Base-by-base conservation (phyloP, 92 coral and sea anemone genomes). In the Diadumene lineata region DNA sequence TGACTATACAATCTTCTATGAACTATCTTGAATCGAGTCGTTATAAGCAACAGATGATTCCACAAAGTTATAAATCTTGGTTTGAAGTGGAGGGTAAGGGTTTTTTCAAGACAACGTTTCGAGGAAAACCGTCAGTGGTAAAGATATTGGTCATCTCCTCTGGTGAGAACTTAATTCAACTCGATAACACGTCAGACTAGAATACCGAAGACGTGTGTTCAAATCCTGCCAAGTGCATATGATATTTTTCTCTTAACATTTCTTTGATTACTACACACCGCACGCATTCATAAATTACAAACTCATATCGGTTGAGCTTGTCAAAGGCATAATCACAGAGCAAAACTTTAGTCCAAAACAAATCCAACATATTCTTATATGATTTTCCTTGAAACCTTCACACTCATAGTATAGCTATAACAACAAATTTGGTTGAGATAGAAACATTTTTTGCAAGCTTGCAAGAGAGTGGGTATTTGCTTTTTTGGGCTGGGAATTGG, bases 151-250 rank as follows among this genome's bases (percentile, higher is more conserved):
- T 2, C 9, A 27, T 50, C 8, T 30, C 66, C 0, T 16, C 15
- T 33, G 77, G 77, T 72, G 33, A 72, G 64, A 1, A 58, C 48
- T 4, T 38, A 62, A 1, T 1, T n/a, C n/a, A n/a, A n/a, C n/a
- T n/a, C n/a, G n/a, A n/a, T n/a, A n/a, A n/a, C n/a, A n/a, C n/a
- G n/a, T n/a, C n/a, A n/a, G n/a, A n/a, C n/a, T n/a, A n/a, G n/a
- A n/a, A 38, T 38, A 62, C n/a, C 3, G 21, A 19, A 7, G 31
- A 22, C n/a, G n/a, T n/a, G n/a, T n/a, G n/a, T n/a, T n/a, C n/a
- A n/a, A n/a, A n/a, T n/a, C n/a, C n/a, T n/a, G n/a, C n/a, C n/a
- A n/a, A n/a, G n/a, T n/a, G n/a, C n/a, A n/a, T n/a, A 1, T 26
- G 17, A 2, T n/a, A n/a, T n/a, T n/a, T n/a, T n/a, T n/a, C n/a